phyloP scores from a whole-genome alignment of 2,113 vertebrate species.

The Tupaia chinensis region DNA sequence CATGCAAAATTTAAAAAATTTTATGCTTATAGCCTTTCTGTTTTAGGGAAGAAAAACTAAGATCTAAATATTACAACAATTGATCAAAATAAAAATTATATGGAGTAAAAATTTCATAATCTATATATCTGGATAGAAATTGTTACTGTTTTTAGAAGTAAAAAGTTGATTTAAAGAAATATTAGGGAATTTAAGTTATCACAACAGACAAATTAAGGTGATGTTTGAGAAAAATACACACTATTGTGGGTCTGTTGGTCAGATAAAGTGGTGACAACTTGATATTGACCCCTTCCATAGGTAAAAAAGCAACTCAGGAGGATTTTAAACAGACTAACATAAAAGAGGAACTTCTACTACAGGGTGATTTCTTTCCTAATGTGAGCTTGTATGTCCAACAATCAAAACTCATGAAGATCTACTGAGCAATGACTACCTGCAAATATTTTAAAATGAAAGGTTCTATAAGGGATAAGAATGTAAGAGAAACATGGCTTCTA shows the following conservation, averaged over 20 bases:
- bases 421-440: constrained; percentile 8
- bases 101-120: constrained; percentile 8
- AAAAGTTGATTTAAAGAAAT: constrained; percentile 16
- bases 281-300: not conserved
- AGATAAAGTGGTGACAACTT: not conserved
- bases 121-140: not conserved
- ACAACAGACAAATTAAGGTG: constrained; percentile 37
- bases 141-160: constrained; percentile 19
- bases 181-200: constrained; percentile 35
- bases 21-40: constrained; percentile 38
- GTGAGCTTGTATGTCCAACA: constrained; percentile 21
- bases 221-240: constrained; percentile 35
- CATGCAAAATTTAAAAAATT: not conserved
- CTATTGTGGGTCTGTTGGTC: not conserved
- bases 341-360: constrained; percentile 3
- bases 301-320: constrained; percentile 30
- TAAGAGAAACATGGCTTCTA: not conserved
- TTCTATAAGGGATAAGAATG: not conserved
- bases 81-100: constrained; percentile 26
- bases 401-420: constrained; percentile 13
- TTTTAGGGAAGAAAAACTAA: constrained; percentile 50
- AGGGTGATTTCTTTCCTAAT: constrained; percentile 47
- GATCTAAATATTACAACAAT: constrained; percentile 40
- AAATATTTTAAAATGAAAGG: constrained; percentile 21
- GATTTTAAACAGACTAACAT: constrained; percentile 16